These are phyloP conservation scores for Heteractis magnifica DNA, from an alignment of 92 coral and sea anemone genomes.

Conservation along the genomic window DNA sequence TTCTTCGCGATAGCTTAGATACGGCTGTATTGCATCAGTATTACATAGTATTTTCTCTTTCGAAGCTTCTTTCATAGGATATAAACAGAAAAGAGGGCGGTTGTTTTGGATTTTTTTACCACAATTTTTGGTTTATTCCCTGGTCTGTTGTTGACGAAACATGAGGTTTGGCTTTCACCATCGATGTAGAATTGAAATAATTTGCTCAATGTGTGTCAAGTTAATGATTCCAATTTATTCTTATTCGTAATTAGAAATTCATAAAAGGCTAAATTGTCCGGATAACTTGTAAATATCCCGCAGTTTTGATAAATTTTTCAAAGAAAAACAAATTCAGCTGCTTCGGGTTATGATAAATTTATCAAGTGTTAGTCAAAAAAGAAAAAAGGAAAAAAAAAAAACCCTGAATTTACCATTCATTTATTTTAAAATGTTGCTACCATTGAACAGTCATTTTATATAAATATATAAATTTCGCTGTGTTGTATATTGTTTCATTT, in stretches of 20 bases:
- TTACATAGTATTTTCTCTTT: not conserved
- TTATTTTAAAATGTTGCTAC: not conserved
- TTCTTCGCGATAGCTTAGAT: not conserved
- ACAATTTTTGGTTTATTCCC: not conserved
- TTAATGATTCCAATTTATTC: constrained; percentile 16
- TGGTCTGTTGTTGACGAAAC: not conserved
- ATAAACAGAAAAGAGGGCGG: not conserved
- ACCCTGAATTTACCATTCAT: not conserved
- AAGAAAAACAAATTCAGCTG: constrained; percentile 6
- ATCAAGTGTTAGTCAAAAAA: not conserved
- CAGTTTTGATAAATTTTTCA: not conserved
- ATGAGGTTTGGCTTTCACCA: not conserved
- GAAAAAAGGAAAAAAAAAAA: too few relatives aligned
- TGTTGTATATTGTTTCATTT: not conserved
- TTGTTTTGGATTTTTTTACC: not conserved
- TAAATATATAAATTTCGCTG: not conserved
- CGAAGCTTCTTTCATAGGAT: not conserved
- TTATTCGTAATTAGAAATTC: constrained; percentile 20
- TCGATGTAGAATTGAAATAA: not conserved
- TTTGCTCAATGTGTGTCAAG: constrained; percentile 21
- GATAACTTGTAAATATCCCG: constrained; percentile 18
- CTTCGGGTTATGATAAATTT: not conserved
- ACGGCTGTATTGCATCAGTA: not conserved
- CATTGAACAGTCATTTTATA: not conserved
- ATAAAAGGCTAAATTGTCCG: constrained; percentile 19